Percentiles rank a stretch among this genome's conserved stretches.
These are phyloP conservation scores for Ormyrus thymus DNA, from an alignment of 2,888 invertebrate genomes.

Conservation along the genomic window DNA sequence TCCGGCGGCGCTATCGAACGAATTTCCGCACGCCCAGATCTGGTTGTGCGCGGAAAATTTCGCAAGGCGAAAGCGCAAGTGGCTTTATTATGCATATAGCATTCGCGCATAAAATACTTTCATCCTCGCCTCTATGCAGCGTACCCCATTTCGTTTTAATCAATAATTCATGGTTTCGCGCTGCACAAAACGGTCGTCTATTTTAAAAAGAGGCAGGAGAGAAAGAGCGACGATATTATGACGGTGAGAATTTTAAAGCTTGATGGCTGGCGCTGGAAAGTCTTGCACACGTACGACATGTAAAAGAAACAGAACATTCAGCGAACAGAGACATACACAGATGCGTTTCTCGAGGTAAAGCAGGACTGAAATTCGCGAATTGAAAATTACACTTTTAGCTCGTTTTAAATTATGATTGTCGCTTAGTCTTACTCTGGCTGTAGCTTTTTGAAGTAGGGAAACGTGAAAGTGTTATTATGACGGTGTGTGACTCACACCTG, in stretches of 20 bases:
- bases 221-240: constrained; percentile 21
- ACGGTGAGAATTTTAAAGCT: constrained; percentile 25
- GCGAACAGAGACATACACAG: constrained; percentile 8
- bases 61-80: constrained; percentile 50
- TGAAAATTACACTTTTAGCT: too few species aligned
- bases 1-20: neutral
- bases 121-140: constrained; percentile 36
- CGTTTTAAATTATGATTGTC: too few species aligned
- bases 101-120: constrained; percentile 42
- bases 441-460: too few species aligned
- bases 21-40: constrained; percentile 40
- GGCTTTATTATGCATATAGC: constrained; percentile 39
- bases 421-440: too few species aligned
- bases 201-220: constrained; percentile 14
- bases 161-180: constrained; percentile 36
- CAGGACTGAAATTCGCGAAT: constrained; percentile 22
- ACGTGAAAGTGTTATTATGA: too few species aligned
- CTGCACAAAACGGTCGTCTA: constrained; percentile 20
- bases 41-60: constrained; percentile 37
- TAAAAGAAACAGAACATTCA: constrained; percentile 37
- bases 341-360: neutral
- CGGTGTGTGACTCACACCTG: too few species aligned
- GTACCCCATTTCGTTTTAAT: constrained; percentile 26
- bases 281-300: constrained; percentile 17
- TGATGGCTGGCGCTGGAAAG: constrained; percentile 23